Evolutionary conservation across 2,113 vertebrate species (phyloP).

Genomic region (Panthera leo): DNA sequence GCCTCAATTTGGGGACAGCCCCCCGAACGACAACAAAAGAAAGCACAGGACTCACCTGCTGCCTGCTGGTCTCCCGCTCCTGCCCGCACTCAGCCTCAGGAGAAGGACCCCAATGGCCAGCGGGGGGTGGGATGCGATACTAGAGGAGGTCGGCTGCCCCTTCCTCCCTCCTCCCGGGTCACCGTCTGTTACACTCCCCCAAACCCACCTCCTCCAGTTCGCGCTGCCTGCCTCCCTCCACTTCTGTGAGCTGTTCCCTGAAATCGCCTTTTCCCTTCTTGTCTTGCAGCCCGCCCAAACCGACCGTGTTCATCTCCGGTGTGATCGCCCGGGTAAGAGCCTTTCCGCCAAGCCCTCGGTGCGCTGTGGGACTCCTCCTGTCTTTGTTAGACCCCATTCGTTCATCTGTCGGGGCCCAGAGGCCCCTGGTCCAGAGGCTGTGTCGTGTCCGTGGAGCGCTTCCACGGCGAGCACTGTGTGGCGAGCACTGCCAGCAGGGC

Average conservation of each 20-base stretch:
- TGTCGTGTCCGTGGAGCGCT: rapidly evolving
- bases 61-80: background rate
- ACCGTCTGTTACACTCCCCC: background rate
- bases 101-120: background rate
- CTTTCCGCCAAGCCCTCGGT: background rate
- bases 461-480: background rate
- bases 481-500: rapidly evolving
- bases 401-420: rapidly evolving
- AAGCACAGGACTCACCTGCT: background rate
- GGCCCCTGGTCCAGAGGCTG: rapidly evolving
- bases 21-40: background rate
- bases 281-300: conserved; percentile 91
- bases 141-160: background rate
- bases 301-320: conserved; percentile 94
- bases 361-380: rapidly evolving
- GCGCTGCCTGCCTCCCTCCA: background rate
- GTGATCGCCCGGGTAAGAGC: conserved; percentile 95
- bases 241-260: rapidly evolving
- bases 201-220: background rate
- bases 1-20: background rate
- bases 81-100: background rate
- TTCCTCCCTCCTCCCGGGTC: background rate
- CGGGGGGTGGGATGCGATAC: too few species aligned
- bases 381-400: background rate
- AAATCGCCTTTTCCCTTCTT: background rate